A percentile compares a stretch with the other conserved stretches of the same genome.
Conservation (phyloP, 2,113 vertebrate genomes). For the Corvus moneduloides region DNA sequence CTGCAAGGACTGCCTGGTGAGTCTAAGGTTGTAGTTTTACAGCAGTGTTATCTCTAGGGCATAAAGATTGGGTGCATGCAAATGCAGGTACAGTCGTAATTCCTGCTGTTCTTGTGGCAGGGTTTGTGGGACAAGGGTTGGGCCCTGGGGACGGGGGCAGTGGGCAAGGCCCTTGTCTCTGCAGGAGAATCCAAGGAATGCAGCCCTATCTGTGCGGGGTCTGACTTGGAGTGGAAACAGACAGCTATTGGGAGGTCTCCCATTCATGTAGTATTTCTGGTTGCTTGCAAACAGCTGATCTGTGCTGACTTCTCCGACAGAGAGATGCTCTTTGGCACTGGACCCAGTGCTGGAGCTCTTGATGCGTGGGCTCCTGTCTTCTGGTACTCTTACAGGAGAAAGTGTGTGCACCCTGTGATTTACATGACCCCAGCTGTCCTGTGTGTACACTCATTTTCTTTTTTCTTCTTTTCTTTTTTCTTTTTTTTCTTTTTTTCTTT, state of each 20-base stretch:
- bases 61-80: not conserved
- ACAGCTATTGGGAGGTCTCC: not conserved
- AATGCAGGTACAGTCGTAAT: not conserved
- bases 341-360: not conserved
- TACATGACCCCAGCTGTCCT: not conserved
- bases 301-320: not conserved
- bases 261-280: not conserved
- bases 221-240: not conserved
- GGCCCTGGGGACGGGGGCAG: not conserved
- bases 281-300: not conserved
- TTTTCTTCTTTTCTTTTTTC: accelerated
- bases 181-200: not conserved
- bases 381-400: not conserved
- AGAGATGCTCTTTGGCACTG: not conserved
- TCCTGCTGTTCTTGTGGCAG: conserved; percentile 4
- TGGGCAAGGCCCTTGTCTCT: not conserved
- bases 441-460: not conserved
- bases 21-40: not conserved
- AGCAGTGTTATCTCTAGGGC: conserved; percentile 17
- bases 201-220: accelerated
- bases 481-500: too few relatives aligned
- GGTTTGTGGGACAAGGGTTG: not conserved
- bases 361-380: too few relatives aligned
- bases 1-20: not conserved
- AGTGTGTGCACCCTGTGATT: not conserved